phyloP scores from a whole-genome alignment of 2,113 vertebrate species.

The Pagrus major region DNA sequence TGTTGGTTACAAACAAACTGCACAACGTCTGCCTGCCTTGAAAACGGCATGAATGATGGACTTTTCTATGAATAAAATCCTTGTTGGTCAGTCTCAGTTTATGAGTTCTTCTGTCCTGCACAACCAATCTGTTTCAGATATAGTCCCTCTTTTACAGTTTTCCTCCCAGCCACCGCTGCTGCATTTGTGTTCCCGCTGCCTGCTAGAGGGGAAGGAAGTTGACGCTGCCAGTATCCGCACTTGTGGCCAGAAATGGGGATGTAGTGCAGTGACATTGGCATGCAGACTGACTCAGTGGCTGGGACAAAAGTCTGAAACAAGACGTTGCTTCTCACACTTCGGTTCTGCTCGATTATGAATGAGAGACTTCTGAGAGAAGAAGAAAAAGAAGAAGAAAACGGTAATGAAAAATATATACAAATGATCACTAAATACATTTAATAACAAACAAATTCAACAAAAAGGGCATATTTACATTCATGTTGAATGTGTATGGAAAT shows the following conservation, averaged over 20 bases:
- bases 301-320: conserved; percentile 29
- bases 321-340: conserved; percentile 11
- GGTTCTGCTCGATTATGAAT: neutral
- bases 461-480: neutral
- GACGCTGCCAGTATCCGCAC: neutral
- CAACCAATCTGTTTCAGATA: conserved; percentile 25
- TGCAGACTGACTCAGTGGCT: neutral
- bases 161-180: neutral
- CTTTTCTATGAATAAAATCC: conserved; percentile 36
- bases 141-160: conserved; percentile 26
- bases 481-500: neutral
- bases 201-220: conserved; percentile 14
- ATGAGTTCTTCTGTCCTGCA: conserved; percentile 15
- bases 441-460: neutral
- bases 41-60: conserved; percentile 8
- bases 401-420: neutral
- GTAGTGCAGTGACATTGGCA: conserved; percentile 14
- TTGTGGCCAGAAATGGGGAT: conserved; percentile 36
- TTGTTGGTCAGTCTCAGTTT: conserved; percentile 5
- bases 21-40: neutral
- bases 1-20: conserved; percentile 8
- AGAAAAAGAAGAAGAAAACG: neutral
- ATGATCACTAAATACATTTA: neutral
- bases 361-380: neutral
- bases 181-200: conserved; percentile 12